Conservation (phyloP, 2,113 vertebrate species). For the Coryphaenoides rupestris region DNA sequence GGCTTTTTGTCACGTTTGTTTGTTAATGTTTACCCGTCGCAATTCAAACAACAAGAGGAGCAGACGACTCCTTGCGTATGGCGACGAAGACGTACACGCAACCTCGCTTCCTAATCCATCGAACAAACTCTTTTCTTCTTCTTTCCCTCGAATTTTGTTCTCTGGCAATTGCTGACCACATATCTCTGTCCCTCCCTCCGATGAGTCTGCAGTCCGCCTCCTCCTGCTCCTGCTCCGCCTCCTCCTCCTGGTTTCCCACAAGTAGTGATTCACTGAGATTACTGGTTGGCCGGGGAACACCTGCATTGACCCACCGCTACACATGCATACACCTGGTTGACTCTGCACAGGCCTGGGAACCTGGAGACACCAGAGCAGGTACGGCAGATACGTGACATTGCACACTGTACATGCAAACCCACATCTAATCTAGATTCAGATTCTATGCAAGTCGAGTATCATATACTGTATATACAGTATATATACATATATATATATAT, state of each 20-base stretch:
- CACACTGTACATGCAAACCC: too few relatives aligned
- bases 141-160: not conserved
- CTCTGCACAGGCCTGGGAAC: constrained; percentile 34
- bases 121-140: not conserved
- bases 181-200: constrained; percentile 19
- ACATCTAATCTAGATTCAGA: too few relatives aligned
- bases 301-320: constrained; percentile 49
- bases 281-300: constrained; percentile 62
- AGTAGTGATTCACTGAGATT: constrained; percentile 43
- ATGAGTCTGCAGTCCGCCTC: not conserved
- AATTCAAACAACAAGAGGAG: constrained; percentile 13
- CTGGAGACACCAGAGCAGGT: not conserved
- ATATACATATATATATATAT: too few relatives aligned
- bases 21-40: constrained; percentile 17
- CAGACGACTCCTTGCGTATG: constrained; percentile 13
- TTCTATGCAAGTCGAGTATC: too few relatives aligned
- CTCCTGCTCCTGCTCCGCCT: too few relatives aligned
- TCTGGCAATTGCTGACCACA: not conserved
- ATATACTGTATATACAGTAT: too few relatives aligned
- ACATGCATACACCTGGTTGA: constrained; percentile 64
- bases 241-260: too few relatives aligned
- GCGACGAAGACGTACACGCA: constrained; percentile 16
- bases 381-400: not conserved
- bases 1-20: constrained; percentile 9
- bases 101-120: not conserved